A percentile compares a stretch with the other conserved stretches of the same genome.
Conservation (phyloP, 1,140 invertebrate species). For the Ptiloglossa arizonensis region DNA sequence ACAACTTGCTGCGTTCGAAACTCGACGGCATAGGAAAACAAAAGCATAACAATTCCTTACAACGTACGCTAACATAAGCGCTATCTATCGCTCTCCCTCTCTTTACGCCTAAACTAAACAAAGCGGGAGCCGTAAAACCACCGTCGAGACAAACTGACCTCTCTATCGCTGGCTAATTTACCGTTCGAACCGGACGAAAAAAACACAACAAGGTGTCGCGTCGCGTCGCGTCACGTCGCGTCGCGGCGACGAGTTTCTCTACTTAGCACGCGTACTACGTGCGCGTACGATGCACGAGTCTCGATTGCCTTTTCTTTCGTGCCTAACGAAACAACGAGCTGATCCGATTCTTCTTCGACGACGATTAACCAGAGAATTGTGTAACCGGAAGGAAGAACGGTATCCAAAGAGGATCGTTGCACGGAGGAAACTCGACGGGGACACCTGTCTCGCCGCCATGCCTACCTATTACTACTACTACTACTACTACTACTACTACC, state of each 20-base stretch:
- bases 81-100: constrained; percentile 22
- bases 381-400: not conserved
- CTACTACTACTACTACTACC: constrained; percentile 4
- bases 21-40: constrained; percentile 1
- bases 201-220: not conserved
- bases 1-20: constrained; percentile 6
- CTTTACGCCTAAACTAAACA: constrained; percentile 20
- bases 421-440: constrained; percentile 24
- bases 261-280: too few relatives aligned
- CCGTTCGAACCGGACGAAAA: not conserved
- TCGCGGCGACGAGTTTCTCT: not conserved
- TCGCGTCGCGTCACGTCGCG: not conserved
- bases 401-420: constrained; percentile 1
- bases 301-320: constrained; percentile 10
- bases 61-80: constrained; percentile 2
- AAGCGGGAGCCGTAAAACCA: not conserved
- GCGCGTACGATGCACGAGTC: not conserved
- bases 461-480: constrained; percentile 18
- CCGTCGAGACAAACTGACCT: not conserved
- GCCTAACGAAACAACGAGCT: constrained; percentile 10
- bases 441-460: constrained; percentile 19
- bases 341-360: constrained; percentile 4
- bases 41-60: constrained; percentile 25
- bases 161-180: constrained; percentile 4
- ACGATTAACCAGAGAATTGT: constrained; percentile 1